Evolutionary conservation across 2,113 vertebrate species (phyloP).

Genomic region (Alaudala cheleensis): DNA sequence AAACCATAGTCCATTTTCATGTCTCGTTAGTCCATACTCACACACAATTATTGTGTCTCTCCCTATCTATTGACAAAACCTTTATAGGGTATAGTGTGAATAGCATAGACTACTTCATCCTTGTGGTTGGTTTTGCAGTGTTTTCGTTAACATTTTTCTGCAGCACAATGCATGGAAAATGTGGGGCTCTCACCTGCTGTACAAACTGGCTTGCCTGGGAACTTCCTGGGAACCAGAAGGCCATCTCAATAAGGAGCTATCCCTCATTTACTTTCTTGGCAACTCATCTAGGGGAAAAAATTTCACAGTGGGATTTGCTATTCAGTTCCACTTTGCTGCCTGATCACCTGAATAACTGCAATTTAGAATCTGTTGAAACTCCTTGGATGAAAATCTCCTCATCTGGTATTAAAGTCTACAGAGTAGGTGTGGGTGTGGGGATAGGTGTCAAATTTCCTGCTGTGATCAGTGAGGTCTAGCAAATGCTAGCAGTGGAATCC

Average conservation of each 20-base stretch:
- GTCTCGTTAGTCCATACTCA: background rate
- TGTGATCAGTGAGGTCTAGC: background rate
- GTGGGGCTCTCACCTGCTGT: background rate
- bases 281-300: background rate
- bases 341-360: background rate
- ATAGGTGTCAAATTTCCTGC: background rate
- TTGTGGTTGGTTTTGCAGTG: background rate
- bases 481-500: background rate
- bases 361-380: background rate
- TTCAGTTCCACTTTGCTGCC: background rate
- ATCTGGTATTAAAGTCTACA: background rate
- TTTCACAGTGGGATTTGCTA: background rate
- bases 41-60: background rate
- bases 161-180: background rate
- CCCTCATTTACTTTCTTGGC: background rate
- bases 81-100: background rate
- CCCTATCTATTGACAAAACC: background rate
- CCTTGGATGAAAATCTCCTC: background rate
- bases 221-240: background rate
- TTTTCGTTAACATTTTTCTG: background rate
- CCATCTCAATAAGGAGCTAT: background rate
- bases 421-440: background rate
- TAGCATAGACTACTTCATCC: background rate
- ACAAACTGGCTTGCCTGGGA: background rate
- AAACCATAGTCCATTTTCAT: background rate